Percentiles rank a stretch among this genome's conserved stretches.
Evolutionary conservation across 2,888 invertebrate species (phyloP).

Genomic region (Microctonus hyperodae): DNA sequence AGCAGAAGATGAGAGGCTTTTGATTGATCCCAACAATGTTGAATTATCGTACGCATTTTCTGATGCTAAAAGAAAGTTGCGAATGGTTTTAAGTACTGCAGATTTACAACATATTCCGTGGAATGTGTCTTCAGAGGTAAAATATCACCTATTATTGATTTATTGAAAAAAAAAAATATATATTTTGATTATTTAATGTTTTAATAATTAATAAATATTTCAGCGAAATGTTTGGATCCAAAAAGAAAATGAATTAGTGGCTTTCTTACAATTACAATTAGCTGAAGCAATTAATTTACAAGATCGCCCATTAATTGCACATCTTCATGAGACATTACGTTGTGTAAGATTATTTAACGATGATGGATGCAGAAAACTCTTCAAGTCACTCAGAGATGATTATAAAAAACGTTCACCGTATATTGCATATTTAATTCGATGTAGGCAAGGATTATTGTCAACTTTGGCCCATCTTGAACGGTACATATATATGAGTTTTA

Average conservation of each 20-base stretch:
- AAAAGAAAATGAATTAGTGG: constrained; percentile 67
- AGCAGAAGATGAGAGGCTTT: constrained; percentile 64
- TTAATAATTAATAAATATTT: constrained; percentile 28
- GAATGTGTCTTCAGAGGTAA: constrained; percentile 54
- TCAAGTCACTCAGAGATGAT: constrained; percentile 78
- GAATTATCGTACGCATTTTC: constrained; percentile 70
- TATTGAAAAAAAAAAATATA: no score
- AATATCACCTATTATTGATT: neutral
- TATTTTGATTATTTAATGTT: constrained; percentile 14
- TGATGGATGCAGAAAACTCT: constrained; percentile 75
- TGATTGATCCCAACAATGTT: constrained; percentile 66
- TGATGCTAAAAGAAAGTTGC: constrained; percentile 86
- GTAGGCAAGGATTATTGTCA: constrained; percentile 80
- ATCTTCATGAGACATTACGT: constrained; percentile 83
- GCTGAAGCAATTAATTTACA: constrained; percentile 85
- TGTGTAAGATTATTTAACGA: constrained; percentile 78
- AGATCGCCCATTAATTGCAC: constrained; percentile 78
- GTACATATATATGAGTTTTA: constrained; percentile 55
- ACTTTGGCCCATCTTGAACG: constrained; percentile 77
- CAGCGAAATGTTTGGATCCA: constrained; percentile 62
- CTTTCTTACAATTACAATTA: constrained; percentile 76
- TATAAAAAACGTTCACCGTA: constrained; percentile 80
- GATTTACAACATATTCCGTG: constrained; percentile 75
- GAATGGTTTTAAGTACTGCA: constrained; percentile 88
- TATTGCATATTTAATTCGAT: constrained; percentile 81